Conservation (phyloP, 2,113 vertebrate genomes). For the Anarrhichthys ocellatus region DNA sequence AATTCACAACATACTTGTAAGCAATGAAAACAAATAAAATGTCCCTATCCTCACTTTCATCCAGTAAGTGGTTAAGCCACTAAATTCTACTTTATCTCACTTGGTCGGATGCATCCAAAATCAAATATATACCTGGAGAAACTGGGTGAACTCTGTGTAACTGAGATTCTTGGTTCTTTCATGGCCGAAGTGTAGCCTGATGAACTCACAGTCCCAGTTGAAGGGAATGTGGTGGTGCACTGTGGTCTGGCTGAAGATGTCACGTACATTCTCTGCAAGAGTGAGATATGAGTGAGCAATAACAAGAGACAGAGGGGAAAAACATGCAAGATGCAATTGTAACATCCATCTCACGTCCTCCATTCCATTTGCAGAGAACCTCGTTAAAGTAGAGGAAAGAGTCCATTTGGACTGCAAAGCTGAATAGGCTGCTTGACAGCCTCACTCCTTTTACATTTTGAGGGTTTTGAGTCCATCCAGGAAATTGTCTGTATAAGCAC, state of each 20-base stretch:
- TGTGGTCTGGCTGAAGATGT: slow-evolving; percentile 96
- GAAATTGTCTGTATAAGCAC: slow-evolving; percentile 53
- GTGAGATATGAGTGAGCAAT: slow-evolving; percentile 35
- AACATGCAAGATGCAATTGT: slow-evolving; percentile 30
- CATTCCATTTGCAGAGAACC: slow-evolving; percentile 35
- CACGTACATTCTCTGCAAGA: slow-evolving; percentile 92
- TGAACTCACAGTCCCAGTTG: slow-evolving; percentile 98
- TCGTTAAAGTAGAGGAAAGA: slow-evolving; percentile 49
- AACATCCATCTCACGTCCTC: slow-evolving; percentile 42
- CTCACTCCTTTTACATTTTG: slow-evolving; percentile 55
- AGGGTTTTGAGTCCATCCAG: slow-evolving; percentile 47
- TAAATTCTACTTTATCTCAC: background rate
- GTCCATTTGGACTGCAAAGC: slow-evolving; percentile 51
- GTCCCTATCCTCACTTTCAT: background rate
- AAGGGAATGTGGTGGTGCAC: slow-evolving; percentile 97
- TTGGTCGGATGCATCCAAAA: background rate
- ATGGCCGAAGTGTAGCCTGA: slow-evolving; percentile 95
- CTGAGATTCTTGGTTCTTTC: slow-evolving; percentile 93
- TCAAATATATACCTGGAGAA: slow-evolving; percentile 89
- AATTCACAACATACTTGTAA: background rate
- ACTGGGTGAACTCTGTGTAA: slow-evolving; percentile 95
- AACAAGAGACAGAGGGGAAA: slow-evolving; percentile 36
- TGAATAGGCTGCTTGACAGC: slow-evolving; percentile 59
- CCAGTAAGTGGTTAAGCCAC: background rate
- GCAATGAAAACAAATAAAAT: background rate